phyloP scores from a whole-genome alignment of 2,888 invertebrate species.

The Drosophila bunnanda region DNA sequence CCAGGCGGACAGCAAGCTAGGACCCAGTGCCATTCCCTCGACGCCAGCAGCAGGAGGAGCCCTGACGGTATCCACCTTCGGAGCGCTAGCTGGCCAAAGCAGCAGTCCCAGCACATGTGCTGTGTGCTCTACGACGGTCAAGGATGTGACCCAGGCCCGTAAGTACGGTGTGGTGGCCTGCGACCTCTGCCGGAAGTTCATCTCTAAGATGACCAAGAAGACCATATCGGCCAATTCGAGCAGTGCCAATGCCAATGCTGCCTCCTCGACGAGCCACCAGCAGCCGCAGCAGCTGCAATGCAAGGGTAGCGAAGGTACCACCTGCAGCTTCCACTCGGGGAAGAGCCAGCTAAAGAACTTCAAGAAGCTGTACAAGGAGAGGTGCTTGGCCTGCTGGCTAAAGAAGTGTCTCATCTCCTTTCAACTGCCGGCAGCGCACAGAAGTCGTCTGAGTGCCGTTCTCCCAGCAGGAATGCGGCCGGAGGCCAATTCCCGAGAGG shows the following conservation, averaged over 20 bases:
- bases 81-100: slow-evolving; percentile 35
- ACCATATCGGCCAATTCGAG: slow-evolving; percentile 55
- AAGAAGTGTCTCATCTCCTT: slow-evolving; percentile 92
- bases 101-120: slow-evolving; percentile 88
- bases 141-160: slow-evolving; percentile 91
- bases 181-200: slow-evolving; percentile 94
- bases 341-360: slow-evolving; percentile 87
- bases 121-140: slow-evolving; percentile 91
- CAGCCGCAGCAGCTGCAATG: slow-evolving; percentile 83
- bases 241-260: slow-evolving; percentile 11
- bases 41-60: slow-evolving; percentile 18
- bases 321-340: slow-evolving; percentile 90
- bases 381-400: slow-evolving; percentile 95
- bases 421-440: slow-evolving; percentile 90
- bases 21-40: slow-evolving; percentile 54
- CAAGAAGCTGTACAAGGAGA: slow-evolving; percentile 89
- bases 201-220: slow-evolving; percentile 88
- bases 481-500: slow-evolving; percentile 53
- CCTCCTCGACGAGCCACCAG: slow-evolving; percentile 20
- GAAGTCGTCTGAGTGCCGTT: slow-evolving; percentile 88
- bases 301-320: slow-evolving; percentile 84
- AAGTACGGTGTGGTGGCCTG: slow-evolving; percentile 94
- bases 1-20: slow-evolving; percentile 70
- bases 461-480: slow-evolving; percentile 86
- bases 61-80: slow-evolving; percentile 48